A percentile compares a stretch with the other conserved stretches of the same genome.
Conservation (phyloP, 1,140 invertebrate species). For the Araneus ventricosus region DNA sequence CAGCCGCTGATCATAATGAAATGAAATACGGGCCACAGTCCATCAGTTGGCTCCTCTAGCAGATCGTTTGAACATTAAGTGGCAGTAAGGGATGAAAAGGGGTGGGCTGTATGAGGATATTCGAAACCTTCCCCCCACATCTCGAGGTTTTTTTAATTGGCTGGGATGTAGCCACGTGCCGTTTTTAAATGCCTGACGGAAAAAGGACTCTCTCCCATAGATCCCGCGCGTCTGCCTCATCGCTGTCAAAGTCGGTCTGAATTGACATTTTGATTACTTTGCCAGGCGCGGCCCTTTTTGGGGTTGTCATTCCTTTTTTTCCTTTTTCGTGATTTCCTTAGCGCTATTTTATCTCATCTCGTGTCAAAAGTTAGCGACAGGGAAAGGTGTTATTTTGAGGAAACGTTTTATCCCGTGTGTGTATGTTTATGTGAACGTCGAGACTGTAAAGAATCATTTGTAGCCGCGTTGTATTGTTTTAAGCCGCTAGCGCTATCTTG, state of each 20-base stretch:
- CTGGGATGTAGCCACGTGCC: slow-evolving; percentile 53
- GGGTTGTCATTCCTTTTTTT: neutral
- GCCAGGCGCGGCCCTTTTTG: neutral
- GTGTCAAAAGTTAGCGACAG: neutral
- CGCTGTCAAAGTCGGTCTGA: slow-evolving; percentile 39
- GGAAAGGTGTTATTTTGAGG: neutral
- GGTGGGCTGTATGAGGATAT: neutral
- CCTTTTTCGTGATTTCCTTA: neutral
- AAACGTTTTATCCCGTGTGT: neutral
- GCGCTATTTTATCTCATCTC: neutral
- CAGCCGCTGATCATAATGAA: slow-evolving; percentile 42
- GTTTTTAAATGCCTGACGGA: slow-evolving; percentile 13
- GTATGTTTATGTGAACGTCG: neutral
- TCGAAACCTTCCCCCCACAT: neutral
- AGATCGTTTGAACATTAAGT: slow-evolving; percentile 49
- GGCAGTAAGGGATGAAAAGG: neutral
- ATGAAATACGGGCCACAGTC: slow-evolving; percentile 46
- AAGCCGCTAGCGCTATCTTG: too few relatives aligned
- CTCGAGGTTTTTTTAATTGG: slow-evolving; percentile 45
- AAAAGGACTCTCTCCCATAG: neutral
- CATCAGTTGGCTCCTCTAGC: neutral
- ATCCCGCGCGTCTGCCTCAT: neutral
- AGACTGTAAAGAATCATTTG: too few relatives aligned
- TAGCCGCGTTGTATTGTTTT: too few relatives aligned
- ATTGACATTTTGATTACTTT: slow-evolving; percentile 69